Evolutionary conservation across 2,797 vertebrate genomes (phyloP).

Genomic region (Jordanella pulchra): DNA sequence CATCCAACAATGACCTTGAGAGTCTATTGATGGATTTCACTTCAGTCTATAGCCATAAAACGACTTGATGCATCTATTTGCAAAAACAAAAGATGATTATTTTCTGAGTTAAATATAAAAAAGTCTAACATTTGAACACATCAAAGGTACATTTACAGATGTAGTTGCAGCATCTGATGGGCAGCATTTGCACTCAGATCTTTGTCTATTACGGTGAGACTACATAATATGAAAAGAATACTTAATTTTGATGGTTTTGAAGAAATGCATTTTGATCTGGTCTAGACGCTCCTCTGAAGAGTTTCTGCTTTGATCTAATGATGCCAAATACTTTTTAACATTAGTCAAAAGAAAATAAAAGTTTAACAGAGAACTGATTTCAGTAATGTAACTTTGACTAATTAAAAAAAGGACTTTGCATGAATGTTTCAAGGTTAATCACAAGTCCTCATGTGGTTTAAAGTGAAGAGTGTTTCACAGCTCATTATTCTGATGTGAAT

Average conservation of each 20-base stretch:
- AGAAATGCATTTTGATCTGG: constrained; percentile 6
- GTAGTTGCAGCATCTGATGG: constrained; percentile 6
- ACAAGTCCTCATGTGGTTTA: constrained; percentile 28
- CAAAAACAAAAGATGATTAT: not conserved
- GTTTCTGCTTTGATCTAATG: constrained; percentile 10
- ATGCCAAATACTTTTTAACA: not conserved
- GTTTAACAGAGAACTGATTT: not conserved
- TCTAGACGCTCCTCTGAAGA: constrained; percentile 3
- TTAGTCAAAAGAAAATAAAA: not conserved
- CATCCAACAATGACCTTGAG: constrained; percentile 14
- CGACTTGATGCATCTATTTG: constrained; percentile 3
- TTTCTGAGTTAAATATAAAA: constrained; percentile 6
- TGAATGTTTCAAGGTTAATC: constrained; percentile 18
- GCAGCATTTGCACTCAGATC: constrained; percentile 11
- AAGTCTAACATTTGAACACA: constrained; percentile 23
- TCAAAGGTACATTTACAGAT: constrained; percentile 33
- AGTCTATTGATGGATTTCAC: constrained; percentile 1
- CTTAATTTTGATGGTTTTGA: constrained; percentile 6
- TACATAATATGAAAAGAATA: constrained; percentile 25
- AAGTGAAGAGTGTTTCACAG: constrained; percentile 16
- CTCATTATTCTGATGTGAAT: constrained; percentile 43
- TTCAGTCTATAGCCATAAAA: not conserved
- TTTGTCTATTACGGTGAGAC: constrained; percentile 19
- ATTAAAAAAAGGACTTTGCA: constrained; percentile 19
- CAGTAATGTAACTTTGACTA: not conserved